A percentile compares a stretch with the other conserved stretches of the same genome.
Conservation (phyloP, 53 echinoderm and acorn worm genomes). For the Crossaster papposus region DNA sequence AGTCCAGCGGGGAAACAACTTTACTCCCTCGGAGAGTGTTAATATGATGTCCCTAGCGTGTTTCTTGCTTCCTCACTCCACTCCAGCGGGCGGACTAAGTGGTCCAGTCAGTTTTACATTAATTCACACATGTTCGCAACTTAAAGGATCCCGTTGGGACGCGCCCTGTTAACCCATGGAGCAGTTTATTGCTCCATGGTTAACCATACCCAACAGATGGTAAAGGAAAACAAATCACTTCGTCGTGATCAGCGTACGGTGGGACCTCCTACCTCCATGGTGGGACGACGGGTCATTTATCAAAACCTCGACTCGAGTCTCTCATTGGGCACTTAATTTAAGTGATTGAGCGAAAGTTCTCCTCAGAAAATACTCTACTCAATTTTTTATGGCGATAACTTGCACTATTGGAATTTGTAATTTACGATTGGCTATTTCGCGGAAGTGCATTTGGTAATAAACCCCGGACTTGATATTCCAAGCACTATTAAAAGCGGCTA, state of each 20-base stretch:
- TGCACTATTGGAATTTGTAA: neutral
- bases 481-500: too few species aligned
- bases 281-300: neutral
- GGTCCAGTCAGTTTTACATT: conserved; percentile 1
- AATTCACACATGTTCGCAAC: conserved; percentile 32
- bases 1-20: neutral
- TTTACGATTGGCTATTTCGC: neutral
- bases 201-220: neutral
- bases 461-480: too few species aligned
- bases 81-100: neutral
- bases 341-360: neutral
- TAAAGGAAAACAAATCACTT: neutral
- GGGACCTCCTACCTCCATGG: too few species aligned
- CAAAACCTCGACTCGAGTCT: neutral
- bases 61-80: neutral
- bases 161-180: too few species aligned
- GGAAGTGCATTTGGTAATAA: neutral
- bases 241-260: neutral
- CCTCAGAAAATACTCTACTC: neutral
- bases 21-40: neutral
- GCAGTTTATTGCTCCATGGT: too few species aligned
- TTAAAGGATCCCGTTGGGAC: neutral
- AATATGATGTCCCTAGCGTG: neutral
- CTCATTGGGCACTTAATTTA: neutral
- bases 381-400: neutral